Evolutionary conservation across 2,113 vertebrate genomes (phyloP).

Genomic region (Heliornis fulica): DNA sequence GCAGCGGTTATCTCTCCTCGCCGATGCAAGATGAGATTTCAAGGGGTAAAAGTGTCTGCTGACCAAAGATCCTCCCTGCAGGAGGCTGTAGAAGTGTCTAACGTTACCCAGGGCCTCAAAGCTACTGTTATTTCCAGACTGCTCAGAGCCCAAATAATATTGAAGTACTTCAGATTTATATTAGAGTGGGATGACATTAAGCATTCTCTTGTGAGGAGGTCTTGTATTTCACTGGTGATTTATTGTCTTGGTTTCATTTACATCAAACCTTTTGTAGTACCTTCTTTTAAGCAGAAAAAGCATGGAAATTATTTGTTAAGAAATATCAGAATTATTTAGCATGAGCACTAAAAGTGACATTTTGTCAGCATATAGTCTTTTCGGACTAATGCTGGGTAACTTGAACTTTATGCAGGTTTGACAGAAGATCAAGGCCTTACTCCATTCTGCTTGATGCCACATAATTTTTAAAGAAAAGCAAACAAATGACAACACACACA

Average conservation of each 20-base stretch:
- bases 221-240: not conserved
- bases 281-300: not conserved
- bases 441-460: not conserved
- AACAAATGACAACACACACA: not conserved
- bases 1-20: not conserved
- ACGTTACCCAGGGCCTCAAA: not conserved
- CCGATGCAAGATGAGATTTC: not conserved
- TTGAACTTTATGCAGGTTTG: not conserved
- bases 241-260: not conserved
- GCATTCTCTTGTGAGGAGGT: not conserved
- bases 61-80: not conserved
- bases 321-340: not conserved
- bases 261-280: not conserved
- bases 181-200: not conserved
- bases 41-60: not conserved
- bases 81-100: not conserved
- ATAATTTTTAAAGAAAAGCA: not conserved
- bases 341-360: not conserved
- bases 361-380: not conserved
- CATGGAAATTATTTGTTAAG: not conserved
- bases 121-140: not conserved
- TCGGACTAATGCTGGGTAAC: not conserved
- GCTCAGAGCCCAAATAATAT: not conserved
- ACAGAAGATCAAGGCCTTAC: not conserved
- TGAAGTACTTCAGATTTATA: not conserved